These are phyloP conservation scores for Athalia cordata DNA, from an alignment of 2,888 invertebrate genomes.

Conservation along the genomic window DNA sequence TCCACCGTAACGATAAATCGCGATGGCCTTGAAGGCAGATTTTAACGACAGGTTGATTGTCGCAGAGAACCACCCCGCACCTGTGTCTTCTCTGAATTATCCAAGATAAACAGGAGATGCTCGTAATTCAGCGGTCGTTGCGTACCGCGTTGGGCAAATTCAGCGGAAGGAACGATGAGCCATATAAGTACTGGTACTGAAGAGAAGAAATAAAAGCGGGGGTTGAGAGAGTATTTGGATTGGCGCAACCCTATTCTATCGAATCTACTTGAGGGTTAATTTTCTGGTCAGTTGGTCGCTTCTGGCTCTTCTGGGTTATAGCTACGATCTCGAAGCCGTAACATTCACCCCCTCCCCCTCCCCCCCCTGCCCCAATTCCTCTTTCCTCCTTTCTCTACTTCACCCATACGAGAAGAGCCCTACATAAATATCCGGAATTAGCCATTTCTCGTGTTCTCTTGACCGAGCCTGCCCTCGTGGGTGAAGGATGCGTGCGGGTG, in stretches of 20 bases:
- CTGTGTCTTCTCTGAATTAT: not conserved
- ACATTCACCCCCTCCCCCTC: slow-evolving; percentile 56
- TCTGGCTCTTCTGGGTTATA: slow-evolving; percentile 72
- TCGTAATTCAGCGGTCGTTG: slow-evolving; percentile 39
- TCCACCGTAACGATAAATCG: too few relatives aligned
- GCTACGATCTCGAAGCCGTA: slow-evolving; percentile 71
- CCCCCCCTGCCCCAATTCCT: too few relatives aligned
- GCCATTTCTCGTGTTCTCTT: slow-evolving; percentile 71
- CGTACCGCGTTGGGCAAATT: slow-evolving; percentile 17
- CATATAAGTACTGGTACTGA: slow-evolving; percentile 9
- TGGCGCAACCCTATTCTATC: slow-evolving; percentile 59
- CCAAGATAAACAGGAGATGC: not conserved
- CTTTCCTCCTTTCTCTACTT: slow-evolving; percentile 61
- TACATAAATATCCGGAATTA: slow-evolving; percentile 74
- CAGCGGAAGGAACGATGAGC: slow-evolving; percentile 34
- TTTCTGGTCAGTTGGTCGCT: slow-evolving; percentile 74
- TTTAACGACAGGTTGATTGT: not conserved
- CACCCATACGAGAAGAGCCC: slow-evolving; percentile 61
- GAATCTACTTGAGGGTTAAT: slow-evolving; percentile 73
- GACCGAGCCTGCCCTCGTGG: slow-evolving; percentile 53
- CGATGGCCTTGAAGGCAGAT: not conserved
- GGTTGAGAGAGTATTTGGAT: slow-evolving; percentile 19
- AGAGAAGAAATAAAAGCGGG: slow-evolving; percentile 32
- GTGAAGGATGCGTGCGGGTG: slow-evolving; percentile 38
- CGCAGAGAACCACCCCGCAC: not conserved